Conservation (phyloP, 2,888 invertebrate species). For the Platypus cylindrus region DNA sequence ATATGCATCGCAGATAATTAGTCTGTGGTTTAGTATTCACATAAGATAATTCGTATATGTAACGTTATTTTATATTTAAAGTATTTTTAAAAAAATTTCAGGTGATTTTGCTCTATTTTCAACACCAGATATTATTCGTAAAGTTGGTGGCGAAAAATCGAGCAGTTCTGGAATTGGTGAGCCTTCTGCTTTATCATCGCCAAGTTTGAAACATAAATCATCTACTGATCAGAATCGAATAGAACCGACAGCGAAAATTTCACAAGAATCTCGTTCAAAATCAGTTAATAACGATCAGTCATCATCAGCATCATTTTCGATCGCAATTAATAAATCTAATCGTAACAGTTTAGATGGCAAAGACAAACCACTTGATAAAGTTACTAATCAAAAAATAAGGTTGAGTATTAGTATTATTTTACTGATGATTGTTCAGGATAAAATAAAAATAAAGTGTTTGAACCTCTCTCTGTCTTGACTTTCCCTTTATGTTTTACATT, state of each 20-base stretch:
- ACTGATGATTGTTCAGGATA: no score
- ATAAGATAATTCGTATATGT: no score
- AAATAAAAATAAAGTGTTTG: no score
- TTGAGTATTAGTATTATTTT: not conserved
- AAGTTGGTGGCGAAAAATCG: slow-evolving; percentile 38
- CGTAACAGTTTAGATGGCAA: slow-evolving; percentile 26
- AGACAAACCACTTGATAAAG: slow-evolving; percentile 15
- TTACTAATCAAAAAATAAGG: slow-evolving; percentile 9
- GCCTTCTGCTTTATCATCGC: slow-evolving; percentile 2
- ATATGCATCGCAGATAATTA: not conserved
- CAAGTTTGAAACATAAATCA: not conserved
- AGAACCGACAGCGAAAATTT: slow-evolving; percentile 29
- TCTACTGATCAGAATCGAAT: not conserved
- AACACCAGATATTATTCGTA: slow-evolving; percentile 63
- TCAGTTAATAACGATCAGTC: slow-evolving; percentile 23
- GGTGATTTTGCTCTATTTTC: slow-evolving; percentile 63
- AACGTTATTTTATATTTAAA: no score
- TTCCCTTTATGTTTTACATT: no score
- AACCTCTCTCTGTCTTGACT: no score
- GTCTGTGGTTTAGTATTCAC: no score
- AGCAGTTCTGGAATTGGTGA: slow-evolving; percentile 24
- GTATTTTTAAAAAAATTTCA: not conserved
- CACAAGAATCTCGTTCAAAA: slow-evolving; percentile 26
- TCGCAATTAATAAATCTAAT: slow-evolving; percentile 19
- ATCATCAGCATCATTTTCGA: slow-evolving; percentile 15